Evolutionary conservation across 2,113 vertebrate species (phyloP).

Genomic region (Centropristis striata): DNA sequence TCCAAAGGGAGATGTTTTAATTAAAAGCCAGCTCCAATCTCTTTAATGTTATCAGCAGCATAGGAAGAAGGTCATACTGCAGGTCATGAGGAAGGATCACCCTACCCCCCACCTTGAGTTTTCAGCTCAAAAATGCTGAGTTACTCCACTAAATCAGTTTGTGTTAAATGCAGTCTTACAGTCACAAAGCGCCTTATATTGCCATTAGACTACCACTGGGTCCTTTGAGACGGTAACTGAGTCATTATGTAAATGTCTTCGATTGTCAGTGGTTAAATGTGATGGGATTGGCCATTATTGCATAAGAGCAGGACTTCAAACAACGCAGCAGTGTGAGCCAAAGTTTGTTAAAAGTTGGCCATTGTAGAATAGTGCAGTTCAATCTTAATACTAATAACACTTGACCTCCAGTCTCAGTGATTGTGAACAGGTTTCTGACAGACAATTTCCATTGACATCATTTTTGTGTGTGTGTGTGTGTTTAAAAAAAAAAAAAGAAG

Average conservation of each 20-base stretch:
- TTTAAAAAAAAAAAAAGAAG: too few relatives aligned
- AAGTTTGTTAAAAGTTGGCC: slow-evolving; percentile 6
- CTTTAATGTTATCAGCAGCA: slow-evolving; percentile 8
- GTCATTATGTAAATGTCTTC: slow-evolving; percentile 47
- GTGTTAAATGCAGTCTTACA: background rate
- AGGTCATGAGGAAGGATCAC: slow-evolving; percentile 8
- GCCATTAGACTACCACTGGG: background rate
- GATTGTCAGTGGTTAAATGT: slow-evolving; percentile 18
- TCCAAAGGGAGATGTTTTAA: background rate
- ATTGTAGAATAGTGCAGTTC: background rate
- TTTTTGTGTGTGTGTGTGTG: too few relatives aligned
- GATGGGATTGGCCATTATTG: slow-evolving; percentile 30
- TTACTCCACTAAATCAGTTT: background rate
- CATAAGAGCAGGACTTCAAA: slow-evolving; percentile 42
- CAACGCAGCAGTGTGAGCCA: background rate
- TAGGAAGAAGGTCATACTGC: background rate
- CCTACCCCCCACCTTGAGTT: background rate
- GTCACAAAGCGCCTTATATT: background rate
- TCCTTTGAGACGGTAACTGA: slow-evolving; percentile 21
- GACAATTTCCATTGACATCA: background rate
- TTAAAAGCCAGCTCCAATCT: background rate
- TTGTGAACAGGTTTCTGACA: background rate
- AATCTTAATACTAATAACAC: slow-evolving; percentile 16
- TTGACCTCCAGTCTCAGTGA: background rate
- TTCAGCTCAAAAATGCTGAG: background rate